Evolutionary conservation across 2,888 invertebrate genomes (phyloP), one percentile per base, ranked within the genome.

Genomic region (Idaea aversata): DNA sequence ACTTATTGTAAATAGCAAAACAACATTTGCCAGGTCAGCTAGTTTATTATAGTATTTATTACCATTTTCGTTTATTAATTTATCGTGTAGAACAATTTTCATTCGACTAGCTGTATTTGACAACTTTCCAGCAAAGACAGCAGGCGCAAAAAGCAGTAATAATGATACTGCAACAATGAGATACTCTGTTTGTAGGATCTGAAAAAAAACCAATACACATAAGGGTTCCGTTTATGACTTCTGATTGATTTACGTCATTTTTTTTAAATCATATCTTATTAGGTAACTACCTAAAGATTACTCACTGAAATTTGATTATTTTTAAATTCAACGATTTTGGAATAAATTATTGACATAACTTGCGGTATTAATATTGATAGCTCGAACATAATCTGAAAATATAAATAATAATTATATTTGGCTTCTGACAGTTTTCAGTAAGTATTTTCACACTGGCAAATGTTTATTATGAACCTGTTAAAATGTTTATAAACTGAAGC

Each of bases 31-130:
- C 4, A 47, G 13, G 7, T 6, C 4, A 47, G 13, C 47, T 47
- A 13, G 7, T 13, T 13, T 13, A 47, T 47, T 47, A 47, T 13
- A 7, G 10, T 7, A 36, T 10, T 36, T 10, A 36, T 10, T 47
- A 34, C 65, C 35, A 57, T 10, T 59, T 36, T 61, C 59, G 3
- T 65, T 15, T n/a, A 65, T 5, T 58, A 65, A 36, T 59, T 65
- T 65, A 15, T 65, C 34, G 58, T 62, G 59, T n/a, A 65, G 62
- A 15, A 65, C 5, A 6, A 59, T 13, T 34, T 59, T 59, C 6
- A 65, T 47, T 36, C 15, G 25, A 34, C 62, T 62, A 34, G 65
- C 47, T 47, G 38, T 34, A 5, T 36, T 15, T 34, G 62, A 15
- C 10, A 65, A 5, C 59, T 5, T 60, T 6, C 35, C 47, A 6